Percentiles rank a stretch among this genome's conserved stretches.
Evolutionary conservation across 2,113 vertebrate species (phyloP).

Genomic region (Eira barbara): DNA sequence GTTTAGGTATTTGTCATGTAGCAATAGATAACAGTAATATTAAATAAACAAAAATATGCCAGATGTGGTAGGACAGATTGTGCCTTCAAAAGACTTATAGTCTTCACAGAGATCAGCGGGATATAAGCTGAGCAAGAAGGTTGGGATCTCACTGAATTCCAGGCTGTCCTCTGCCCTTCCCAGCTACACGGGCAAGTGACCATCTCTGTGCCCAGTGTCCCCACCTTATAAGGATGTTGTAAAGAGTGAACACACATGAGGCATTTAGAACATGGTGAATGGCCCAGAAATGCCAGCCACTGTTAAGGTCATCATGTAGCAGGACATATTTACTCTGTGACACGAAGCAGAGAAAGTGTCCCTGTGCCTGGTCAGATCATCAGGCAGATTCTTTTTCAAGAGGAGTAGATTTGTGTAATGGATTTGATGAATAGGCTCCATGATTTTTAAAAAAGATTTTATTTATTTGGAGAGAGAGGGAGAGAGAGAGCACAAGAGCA

Average conservation of each 20-base stretch:
- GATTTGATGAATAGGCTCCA: not conserved
- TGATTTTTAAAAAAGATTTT: not conserved
- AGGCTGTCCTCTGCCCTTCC: not conserved
- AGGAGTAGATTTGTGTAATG: not conserved
- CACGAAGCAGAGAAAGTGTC: not conserved
- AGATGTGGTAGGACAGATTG: not conserved
- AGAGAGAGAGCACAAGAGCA: not conserved
- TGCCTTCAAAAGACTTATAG: not conserved
- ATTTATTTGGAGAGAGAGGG: not conserved
- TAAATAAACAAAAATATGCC: not conserved
- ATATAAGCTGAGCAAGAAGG: not conserved
- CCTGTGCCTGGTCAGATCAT: not conserved
- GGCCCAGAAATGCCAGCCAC: not conserved
- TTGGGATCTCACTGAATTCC: not conserved
- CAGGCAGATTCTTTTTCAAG: not conserved
- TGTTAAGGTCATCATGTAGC: accelerated
- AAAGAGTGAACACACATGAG: not conserved
- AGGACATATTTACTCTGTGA: not conserved
- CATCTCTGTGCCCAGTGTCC: not conserved
- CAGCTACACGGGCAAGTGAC: not conserved
- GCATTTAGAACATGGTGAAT: not conserved
- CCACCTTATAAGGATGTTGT: not conserved
- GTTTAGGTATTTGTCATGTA: not conserved
- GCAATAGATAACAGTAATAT: not conserved
- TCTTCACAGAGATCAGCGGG: not conserved